These are phyloP conservation scores for Parazoanthus swiftii DNA, from an alignment of 92 coral and sea anemone species.

Conservation along the genomic window DNA sequence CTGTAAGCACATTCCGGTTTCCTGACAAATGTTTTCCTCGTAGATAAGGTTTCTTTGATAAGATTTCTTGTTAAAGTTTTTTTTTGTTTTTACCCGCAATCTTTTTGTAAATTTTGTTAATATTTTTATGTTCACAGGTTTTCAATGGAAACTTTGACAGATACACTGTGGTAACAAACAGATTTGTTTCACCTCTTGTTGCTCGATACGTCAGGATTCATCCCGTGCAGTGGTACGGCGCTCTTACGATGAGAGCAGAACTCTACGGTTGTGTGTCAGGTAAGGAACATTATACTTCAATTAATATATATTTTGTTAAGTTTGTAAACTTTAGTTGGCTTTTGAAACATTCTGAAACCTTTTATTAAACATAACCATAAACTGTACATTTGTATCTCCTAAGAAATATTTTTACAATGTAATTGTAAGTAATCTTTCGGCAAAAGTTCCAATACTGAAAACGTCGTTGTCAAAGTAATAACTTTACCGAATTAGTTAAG, in stretches of 20 bases:
- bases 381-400: neutral
- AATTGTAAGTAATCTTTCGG: too few species aligned
- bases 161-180: slow-evolving; percentile 51
- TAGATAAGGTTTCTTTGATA: neutral
- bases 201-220: slow-evolving; percentile 65
- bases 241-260: slow-evolving; percentile 68
- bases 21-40: too few species aligned
- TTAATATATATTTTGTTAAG: neutral
- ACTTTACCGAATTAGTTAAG: too few species aligned
- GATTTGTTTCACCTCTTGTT: slow-evolving; percentile 62
- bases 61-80: too few species aligned
- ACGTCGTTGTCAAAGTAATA: too few species aligned
- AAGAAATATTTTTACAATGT: too few species aligned
- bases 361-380: neutral
- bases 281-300: neutral
- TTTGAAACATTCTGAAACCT: neutral
- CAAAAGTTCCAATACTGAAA: too few species aligned
- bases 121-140: slow-evolving; percentile 34
- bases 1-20: too few species aligned
- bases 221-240: slow-evolving; percentile 51
- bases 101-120: neutral
- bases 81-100: neutral
- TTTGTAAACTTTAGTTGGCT: neutral
- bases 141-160: slow-evolving; percentile 76
- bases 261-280: slow-evolving; percentile 67